Evolutionary conservation across 2,113 vertebrate species (phyloP), one percentile per base, ranked within the genome.

Genomic region (Mellivora capensis): DNA sequence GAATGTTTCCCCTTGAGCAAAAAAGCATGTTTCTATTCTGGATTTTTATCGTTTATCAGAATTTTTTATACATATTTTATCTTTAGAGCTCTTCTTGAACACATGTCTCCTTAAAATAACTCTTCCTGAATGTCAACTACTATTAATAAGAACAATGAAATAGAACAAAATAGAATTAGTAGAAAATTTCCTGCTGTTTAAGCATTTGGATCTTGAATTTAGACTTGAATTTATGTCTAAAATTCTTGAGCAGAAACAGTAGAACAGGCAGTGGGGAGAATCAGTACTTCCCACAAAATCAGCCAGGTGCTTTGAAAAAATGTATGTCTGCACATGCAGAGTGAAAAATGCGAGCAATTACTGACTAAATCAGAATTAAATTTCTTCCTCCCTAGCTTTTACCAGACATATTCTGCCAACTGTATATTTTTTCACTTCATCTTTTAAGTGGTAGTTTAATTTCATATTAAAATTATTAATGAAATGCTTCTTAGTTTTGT

Each of bases 381-480:
- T 4, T 79, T 72, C 29, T 29, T 84, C 7, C n/a, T 64, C 37
- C 69, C 20, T 87, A 90, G 61, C 15, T 93, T 77, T 79, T 87
- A 42, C 20, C 47, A 27, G 11, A 83, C 76, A 27, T 84, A 52
- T 76, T 96, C 37, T 76, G 47, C 42, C 17, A 47, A 42, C 18
- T 77, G 15, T 44, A 42, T 62, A 37, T 81, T 90, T 74, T 90
- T 67, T 31, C 31, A 31, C 14, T 76, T 62, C 18, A 81, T 7
- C n/a, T 62, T 91, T 95, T 57, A 93, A 93, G 52, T 52, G 81
- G 87, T 88, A 79, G 21, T 77, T 96, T 93, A 87, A 82, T 90
- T 96, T 96, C 69, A 59, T 88, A 92, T 90, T 94, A 92, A 96
- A 96, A 90, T 91, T 64, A 47, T 17, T 47, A 57, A 44, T 62